These are phyloP conservation scores for Pseudomyrmex flavicornis DNA, from an alignment of 1,140 invertebrate species.

Conservation along the genomic window DNA sequence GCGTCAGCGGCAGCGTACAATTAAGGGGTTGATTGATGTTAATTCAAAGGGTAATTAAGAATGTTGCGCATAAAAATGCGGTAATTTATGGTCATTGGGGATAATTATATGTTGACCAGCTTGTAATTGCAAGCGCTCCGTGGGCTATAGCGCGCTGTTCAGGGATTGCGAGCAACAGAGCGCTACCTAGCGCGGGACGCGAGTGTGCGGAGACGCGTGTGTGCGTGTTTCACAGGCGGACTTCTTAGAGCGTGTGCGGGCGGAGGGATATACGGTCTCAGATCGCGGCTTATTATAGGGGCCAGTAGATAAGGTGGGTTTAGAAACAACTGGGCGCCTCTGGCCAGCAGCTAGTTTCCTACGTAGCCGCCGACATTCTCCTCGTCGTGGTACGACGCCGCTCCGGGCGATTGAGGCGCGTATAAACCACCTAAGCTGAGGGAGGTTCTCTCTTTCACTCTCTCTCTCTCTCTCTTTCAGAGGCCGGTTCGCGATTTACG, in stretches of 20 bases:
- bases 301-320: conserved; percentile 82
- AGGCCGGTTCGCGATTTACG: conserved; percentile 60
- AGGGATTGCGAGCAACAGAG: conserved; percentile 63
- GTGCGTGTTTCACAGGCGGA: conserved; percentile 54
- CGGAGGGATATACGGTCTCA: conserved; percentile 80
- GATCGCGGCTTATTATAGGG: conserved; percentile 84
- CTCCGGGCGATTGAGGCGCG: conserved; percentile 60
- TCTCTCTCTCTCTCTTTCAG: conserved; percentile 2
- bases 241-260: conserved; percentile 57
- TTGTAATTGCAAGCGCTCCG: conserved; percentile 85
- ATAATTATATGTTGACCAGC: conserved; percentile 86
- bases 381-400: conserved; percentile 54
- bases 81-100: conserved; percentile 86
- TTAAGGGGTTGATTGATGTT: conserved; percentile 86
- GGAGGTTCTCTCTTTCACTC: too few relatives aligned
- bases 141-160: conserved; percentile 67
- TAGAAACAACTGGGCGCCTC: conserved; percentile 79
- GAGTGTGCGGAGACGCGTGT: neutral
- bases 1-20: conserved; percentile 81
- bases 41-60: conserved; percentile 86
- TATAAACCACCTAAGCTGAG: conserved; percentile 60
- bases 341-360: conserved; percentile 76
- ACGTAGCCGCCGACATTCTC: conserved; percentile 68
- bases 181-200: conserved; percentile 53
- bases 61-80: conserved; percentile 85